Base-by-base conservation (phyloP, 2,113 vertebrate species). In the Oriolus oriolus region DNA sequence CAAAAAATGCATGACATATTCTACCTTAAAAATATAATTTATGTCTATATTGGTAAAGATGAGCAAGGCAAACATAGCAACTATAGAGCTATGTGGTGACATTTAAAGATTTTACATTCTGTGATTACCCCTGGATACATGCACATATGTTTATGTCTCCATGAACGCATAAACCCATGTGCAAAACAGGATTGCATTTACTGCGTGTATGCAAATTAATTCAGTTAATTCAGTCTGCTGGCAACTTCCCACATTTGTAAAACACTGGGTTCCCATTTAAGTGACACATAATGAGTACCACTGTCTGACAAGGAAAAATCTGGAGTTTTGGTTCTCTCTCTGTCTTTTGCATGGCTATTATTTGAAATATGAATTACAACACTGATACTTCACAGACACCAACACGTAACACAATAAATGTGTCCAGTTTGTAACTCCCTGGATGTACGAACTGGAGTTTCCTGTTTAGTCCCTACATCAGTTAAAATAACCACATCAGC, bases 231-330 rank as follows among this genome's bases (percentile, higher is more conserved):
- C 37, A 37, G 31, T 16, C 77, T 78, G 47, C 1, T 44, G 66
- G 33, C 35, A 74, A 35, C 77, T 80, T 65, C 65, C 74, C 77
- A 75, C 57, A 33, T n/a, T 41, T 50, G 33, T 45, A 42, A 56
- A 63, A 71, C 61, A 35, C 0, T 12, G 39, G 21, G 65, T 18
- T 75, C 35, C 68, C 54, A 28, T 39, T 79, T 59, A 79, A 81
- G 60, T 47, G 80, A 91, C 69, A 54, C 39, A 20, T 84, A 45
- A 87, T n/a, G 90, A 96, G 85, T 81, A 96, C 85, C 95, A 90
- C 85, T 68, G 92, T 90, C 68, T 56, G 76, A 93, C 85, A 86
- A 61, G 39, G 54, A 70, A 70, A 56, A 78, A 90, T 17, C 22
- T 28, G 14, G 49, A 89, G 37, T 28, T 92, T n/a, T 68, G 39